Conservation (phyloP, 2,888 invertebrate species). For the Craniophora ligustri region DNA sequence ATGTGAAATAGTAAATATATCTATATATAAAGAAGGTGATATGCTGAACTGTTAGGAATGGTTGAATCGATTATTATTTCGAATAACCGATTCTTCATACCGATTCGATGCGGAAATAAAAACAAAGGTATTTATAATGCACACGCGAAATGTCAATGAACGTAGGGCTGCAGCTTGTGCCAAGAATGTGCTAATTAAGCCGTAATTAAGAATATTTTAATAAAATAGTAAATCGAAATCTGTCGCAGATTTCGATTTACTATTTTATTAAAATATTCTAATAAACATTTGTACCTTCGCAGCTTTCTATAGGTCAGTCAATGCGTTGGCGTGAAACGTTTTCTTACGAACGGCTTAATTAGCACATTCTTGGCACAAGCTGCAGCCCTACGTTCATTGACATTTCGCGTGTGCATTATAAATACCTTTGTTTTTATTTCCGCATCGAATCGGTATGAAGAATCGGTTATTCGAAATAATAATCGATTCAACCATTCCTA, state of each 20-base stretch:
- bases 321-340: constrained; percentile 37
- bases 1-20: too few relatives aligned
- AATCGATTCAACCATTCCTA: constrained; percentile 15
- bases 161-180: constrained; percentile 54
- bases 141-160: constrained; percentile 63
- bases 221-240: background rate
- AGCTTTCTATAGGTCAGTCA: constrained; percentile 34
- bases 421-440: constrained; percentile 54
- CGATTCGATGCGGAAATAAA: constrained; percentile 48
- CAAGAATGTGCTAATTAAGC: constrained; percentile 36
- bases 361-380: constrained; percentile 57
- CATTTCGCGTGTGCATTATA: constrained; percentile 56
- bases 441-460: constrained; percentile 23
- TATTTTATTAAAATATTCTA: constrained; percentile 8
- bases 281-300: constrained; percentile 1
- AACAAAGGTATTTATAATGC: constrained; percentile 51
- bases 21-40: too few relatives aligned
- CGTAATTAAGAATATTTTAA: too few relatives aligned
- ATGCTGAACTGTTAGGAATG: background rate
- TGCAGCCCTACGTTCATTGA: constrained; percentile 61
- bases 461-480: constrained; percentile 43
- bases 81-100: constrained; percentile 32
- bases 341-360: constrained; percentile 44
- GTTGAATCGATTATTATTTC: constrained; percentile 33
- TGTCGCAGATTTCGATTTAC: background rate